Base-by-base conservation (phyloP, 2,888 invertebrate genomes). In the Chironomus tentans region DNA sequence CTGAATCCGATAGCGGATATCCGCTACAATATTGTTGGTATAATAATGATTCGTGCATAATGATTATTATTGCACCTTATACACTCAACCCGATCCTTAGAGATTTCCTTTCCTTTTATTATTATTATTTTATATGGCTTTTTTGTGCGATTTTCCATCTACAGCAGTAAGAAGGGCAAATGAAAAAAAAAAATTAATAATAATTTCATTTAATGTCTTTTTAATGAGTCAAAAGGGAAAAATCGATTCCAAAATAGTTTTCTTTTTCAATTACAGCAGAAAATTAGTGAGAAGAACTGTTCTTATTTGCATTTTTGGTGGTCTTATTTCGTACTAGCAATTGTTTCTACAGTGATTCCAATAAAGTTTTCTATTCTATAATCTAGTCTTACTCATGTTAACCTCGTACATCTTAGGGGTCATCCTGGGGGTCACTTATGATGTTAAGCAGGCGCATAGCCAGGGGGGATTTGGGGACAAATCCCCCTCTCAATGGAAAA, bases 21-120 rank as follows among this genome's bases (percentile, higher is more conserved):
- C 70, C 70, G 65, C 47, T 22, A 21, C 38, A 28, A 68, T 68
- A 74, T 50, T 18, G 56, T 56, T 56, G 15, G 15, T 15, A 65
- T 65, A 21, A 65, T 65, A 21, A 21, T 56, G 10, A 12, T 73
- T 50, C 28, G 6, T 73, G 72, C 72, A 73, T 72, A 72, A 72
- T 72, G 61, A 73, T 73, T 73, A 73, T 73, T 73, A 73, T 73
- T 73, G 72, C 72, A 73, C 56, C 56, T 56, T 56, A 15, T 38
- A 56, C 46, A 71, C 3, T 21, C 56, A 56, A 56, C 15, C n/a
- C n/a, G 56, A 15, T 56, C 56, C 18, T 56, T 38, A 38, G 15
- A 56, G 56, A 56, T 56, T 56, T 56, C 7, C 5, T 56, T 56
- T 56, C 4, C 13, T 65, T 6, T 65, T 65, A 12, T 65, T 65